Percentiles rank a stretch among this genome's conserved stretches.
These are phyloP conservation scores for Pristionchus japonicus DNA, from an alignment of 2,888 invertebrate genomes.

Conservation along the genomic window DNA sequence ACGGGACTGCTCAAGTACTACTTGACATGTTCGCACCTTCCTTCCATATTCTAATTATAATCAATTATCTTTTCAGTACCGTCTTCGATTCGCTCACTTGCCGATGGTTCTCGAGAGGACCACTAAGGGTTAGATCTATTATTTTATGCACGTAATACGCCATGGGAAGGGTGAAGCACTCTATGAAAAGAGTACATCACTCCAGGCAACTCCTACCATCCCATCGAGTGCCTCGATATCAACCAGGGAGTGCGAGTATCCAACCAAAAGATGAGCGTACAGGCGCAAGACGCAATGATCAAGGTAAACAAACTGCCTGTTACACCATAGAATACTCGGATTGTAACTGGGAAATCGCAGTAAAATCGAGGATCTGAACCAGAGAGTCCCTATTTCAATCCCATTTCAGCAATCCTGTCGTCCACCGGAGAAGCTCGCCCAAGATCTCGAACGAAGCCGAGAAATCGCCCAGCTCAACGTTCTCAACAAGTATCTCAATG, in stretches of 20 bases:
- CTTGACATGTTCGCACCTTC: too few relatives aligned
- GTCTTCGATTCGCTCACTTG: neutral
- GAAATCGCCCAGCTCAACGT: neutral
- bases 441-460: neutral
- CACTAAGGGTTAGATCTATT: neutral
- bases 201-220: neutral
- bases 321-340: neutral
- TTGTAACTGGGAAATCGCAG: too few relatives aligned
- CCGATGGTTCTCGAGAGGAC: neutral
- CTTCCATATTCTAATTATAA: too few relatives aligned
- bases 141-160: neutral
- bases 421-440: neutral
- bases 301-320: too few relatives aligned
- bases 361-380: too few relatives aligned
- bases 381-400: too few relatives aligned
- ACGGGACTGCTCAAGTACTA: too few relatives aligned
- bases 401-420: conserved; percentile 7
- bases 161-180: too few relatives aligned
- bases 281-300: neutral
- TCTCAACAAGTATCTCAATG: neutral
- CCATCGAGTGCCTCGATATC: neutral
- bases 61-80: neutral
- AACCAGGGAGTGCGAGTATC: neutral
- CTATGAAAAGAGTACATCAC: neutral
- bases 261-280: neutral